A percentile compares a stretch with the other conserved stretches of the same genome.
Conservation (phyloP, 2,797 vertebrate genomes). For the Sebastiscus tertius region DNA sequence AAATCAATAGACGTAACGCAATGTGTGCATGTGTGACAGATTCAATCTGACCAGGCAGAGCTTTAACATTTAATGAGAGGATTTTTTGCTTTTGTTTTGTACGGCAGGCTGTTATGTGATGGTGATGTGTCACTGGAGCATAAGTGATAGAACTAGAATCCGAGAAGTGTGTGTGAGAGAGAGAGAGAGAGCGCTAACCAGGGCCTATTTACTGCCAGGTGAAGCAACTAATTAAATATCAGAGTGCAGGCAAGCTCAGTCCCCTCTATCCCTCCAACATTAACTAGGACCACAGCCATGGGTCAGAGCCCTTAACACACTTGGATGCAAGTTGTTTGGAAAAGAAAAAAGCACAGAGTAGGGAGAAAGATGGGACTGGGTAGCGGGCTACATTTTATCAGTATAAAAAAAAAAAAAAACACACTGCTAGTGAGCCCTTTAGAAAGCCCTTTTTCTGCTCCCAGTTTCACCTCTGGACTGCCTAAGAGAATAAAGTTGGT, state of each 20-base stretch:
- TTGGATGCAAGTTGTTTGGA: background rate
- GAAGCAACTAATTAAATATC: conserved; percentile 66
- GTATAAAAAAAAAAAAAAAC: background rate
- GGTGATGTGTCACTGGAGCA: conserved; percentile 27
- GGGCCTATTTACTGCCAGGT: conserved; percentile 58
- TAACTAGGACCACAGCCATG: conserved; percentile 32
- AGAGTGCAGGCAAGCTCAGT: conserved; percentile 17
- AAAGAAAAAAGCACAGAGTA: background rate
- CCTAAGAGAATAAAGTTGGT: background rate
- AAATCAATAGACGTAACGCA: conserved; percentile 29
- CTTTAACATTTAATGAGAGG: conserved; percentile 68
- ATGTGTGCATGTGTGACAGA: conserved; percentile 32
- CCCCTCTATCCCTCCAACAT: conserved; percentile 23
- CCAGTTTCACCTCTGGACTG: background rate
- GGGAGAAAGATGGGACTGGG: background rate
- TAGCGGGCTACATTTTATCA: background rate
- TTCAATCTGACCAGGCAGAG: conserved; percentile 57
- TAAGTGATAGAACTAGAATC: conserved; percentile 21
- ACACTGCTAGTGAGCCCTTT: background rate
- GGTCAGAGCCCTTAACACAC: conserved; percentile 36
- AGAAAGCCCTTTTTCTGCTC: background rate
- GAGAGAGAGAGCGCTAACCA: conserved; percentile 9
- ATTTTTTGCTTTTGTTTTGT: conserved; percentile 13
- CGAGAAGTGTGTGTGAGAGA: background rate
- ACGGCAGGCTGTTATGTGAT: conserved; percentile 6